Conservation (phyloP, 2,888 invertebrate genomes). For the Chrysomela aeneicollis region DNA sequence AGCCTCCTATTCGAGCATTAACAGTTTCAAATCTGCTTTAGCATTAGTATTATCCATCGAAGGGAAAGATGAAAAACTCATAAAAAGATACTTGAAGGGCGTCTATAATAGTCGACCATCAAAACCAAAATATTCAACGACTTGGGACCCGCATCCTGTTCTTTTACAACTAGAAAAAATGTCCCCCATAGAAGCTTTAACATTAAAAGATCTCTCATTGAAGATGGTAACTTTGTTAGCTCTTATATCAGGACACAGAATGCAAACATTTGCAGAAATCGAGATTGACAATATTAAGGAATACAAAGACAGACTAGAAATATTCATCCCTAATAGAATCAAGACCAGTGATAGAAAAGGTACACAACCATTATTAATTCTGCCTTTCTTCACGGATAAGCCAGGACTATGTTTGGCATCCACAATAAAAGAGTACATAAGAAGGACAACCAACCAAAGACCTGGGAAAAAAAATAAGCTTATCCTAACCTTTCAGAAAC, state of each 20-base stretch:
- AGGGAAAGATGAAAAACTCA: not conserved
- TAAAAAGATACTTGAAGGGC: conserved; percentile 9
- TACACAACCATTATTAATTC: not conserved
- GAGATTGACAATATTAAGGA: not conserved
- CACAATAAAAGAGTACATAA: not conserved
- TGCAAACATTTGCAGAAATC: conserved; percentile 7
- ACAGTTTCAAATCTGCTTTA: not conserved
- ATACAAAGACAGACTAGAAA: not conserved
- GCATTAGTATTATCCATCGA: not conserved
- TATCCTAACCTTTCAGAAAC: conserved; percentile 24
- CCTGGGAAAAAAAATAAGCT: not conserved
- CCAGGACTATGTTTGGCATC: conserved; percentile 1
- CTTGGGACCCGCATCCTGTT: conserved; percentile 16
- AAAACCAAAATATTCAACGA: conserved; percentile 7
- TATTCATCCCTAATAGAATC: not conserved
- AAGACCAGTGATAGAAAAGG: not conserved
- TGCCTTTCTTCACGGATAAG: not conserved
- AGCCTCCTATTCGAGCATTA: not conserved
- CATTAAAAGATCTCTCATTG: not conserved
- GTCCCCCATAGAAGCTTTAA: not conserved
- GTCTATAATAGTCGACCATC: conserved; percentile 6
- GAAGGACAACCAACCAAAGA: not conserved
- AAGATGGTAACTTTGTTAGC: conserved; percentile 2
- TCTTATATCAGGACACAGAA: not conserved
- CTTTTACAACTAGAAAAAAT: not conserved